These are phyloP conservation scores for Resseliella maxima DNA, from an alignment of 2,888 invertebrate species.

Conservation along the genomic window DNA sequence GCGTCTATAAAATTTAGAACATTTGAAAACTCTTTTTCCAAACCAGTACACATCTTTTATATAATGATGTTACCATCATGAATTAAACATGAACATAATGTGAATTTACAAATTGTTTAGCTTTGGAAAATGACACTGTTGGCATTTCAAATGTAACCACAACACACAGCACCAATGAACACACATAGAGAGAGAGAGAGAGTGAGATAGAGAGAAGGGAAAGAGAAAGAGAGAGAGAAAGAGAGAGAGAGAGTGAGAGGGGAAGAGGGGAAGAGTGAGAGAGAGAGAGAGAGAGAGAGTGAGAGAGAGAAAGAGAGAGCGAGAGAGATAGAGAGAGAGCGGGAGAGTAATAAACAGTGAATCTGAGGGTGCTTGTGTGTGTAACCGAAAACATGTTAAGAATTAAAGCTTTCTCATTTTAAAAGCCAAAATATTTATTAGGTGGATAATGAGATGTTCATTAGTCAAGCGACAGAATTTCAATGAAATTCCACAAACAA, in stretches of 20 bases:
- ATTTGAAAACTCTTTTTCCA: neutral
- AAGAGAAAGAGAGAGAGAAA: too few relatives aligned
- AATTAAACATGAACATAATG: neutral
- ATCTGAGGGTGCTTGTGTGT: neutral
- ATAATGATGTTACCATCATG: neutral
- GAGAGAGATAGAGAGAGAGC: too few relatives aligned
- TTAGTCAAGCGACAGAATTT: neutral
- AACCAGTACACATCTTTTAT: too few relatives aligned
- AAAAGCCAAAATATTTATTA: neutral
- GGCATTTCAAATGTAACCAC: neutral
- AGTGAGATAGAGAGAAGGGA: too few relatives aligned
- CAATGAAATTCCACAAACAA: neutral
- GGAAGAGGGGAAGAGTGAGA: too few relatives aligned
- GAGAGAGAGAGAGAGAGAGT: too few relatives aligned
- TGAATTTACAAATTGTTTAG: neutral
- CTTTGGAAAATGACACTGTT: too few relatives aligned
- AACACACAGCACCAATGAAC: neutral
- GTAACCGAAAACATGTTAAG: neutral
- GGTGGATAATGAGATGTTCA: neutral
- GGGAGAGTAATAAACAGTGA: too few relatives aligned
- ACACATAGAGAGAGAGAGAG: too few relatives aligned
- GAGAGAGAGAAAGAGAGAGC: too few relatives aligned
- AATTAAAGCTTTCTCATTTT: neutral
- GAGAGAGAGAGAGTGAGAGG: too few relatives aligned
- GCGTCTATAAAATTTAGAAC: too few relatives aligned